phyloP scores from a whole-genome alignment of 2,113 vertebrate species.

The Holacanthus passer region DNA sequence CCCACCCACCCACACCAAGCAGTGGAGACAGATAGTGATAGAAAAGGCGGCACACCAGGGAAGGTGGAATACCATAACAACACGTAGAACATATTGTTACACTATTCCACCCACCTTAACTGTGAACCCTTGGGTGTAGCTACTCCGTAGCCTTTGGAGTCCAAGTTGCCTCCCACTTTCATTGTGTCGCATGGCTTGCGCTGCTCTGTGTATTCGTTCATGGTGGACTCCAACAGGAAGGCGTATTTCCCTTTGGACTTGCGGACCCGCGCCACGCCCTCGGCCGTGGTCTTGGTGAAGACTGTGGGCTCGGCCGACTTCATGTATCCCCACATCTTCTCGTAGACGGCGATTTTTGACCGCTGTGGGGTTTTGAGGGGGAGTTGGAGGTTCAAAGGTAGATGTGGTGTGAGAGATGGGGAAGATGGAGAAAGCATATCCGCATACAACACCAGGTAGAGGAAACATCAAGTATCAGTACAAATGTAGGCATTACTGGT shows the following conservation, averaged over 20 bases:
- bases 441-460: slow-evolving; percentile 5
- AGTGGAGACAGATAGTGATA: slow-evolving; percentile 57
- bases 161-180: slow-evolving; percentile 99
- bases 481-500: background rate
- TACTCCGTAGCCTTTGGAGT: slow-evolving; percentile 99
- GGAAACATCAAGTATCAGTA: background rate
- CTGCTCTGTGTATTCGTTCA: slow-evolving; percentile 99
- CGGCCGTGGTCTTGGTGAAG: slow-evolving; percentile 97
- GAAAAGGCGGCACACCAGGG: slow-evolving; percentile 95
- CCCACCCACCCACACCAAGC: slow-evolving; percentile 45
- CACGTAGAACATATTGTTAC: slow-evolving; percentile 98
- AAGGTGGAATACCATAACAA: slow-evolving; percentile 99
- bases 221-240: slow-evolving; percentile 99
- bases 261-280: slow-evolving; percentile 96
- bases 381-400: slow-evolving; percentile 47
- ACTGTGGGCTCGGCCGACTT: slow-evolving; percentile 98
- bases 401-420: slow-evolving; percentile 36
- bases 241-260: slow-evolving; percentile 99
- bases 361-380: slow-evolving; percentile 83
- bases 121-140: slow-evolving; percentile 99
- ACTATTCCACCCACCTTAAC: slow-evolving; percentile 99
- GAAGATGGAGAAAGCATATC: background rate
- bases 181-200: slow-evolving; percentile 99
- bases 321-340: slow-evolving; percentile 99
- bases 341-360: slow-evolving; percentile 99